Conservation (phyloP, 1,140 invertebrate species). For the Drosophila subpulchrella region DNA sequence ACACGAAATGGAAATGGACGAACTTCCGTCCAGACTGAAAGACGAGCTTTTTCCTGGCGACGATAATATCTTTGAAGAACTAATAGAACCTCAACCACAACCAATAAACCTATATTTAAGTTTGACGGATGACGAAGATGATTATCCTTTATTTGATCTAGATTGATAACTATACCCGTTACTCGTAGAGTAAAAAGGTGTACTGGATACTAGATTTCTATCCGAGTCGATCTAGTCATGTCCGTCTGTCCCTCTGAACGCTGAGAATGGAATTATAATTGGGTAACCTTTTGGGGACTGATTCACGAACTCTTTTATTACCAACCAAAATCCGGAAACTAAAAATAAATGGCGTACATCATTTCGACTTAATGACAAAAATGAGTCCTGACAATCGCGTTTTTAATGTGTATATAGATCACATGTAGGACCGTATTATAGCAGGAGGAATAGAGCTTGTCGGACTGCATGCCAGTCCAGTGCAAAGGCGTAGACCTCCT, state of each 20-base stretch:
- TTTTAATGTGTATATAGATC: slow-evolving; percentile 79
- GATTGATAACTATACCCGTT: too few species aligned
- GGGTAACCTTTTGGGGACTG: slow-evolving; percentile 92
- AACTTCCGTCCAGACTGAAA: too few species aligned
- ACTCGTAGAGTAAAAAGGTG: too few species aligned
- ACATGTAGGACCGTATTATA: slow-evolving; percentile 84
- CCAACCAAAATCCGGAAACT: slow-evolving; percentile 94
- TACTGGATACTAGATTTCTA: too few species aligned
- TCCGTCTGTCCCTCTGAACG: too few species aligned
- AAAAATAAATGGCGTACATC: slow-evolving; percentile 90
- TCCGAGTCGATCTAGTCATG: too few species aligned
- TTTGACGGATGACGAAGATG: not conserved
- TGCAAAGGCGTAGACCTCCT: slow-evolving; percentile 88
- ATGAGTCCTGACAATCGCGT: slow-evolving; percentile 80
- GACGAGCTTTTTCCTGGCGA: too few species aligned
- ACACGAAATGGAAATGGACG: too few species aligned
- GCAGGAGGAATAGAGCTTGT: slow-evolving; percentile 93
- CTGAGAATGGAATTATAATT: slow-evolving; percentile 90
- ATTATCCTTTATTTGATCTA: too few species aligned
- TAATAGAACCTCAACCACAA: too few species aligned
- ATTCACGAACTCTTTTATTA: slow-evolving; percentile 91
- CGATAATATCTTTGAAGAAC: too few species aligned
- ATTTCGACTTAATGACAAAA: slow-evolving; percentile 85
- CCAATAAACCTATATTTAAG: not conserved
- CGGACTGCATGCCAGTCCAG: slow-evolving; percentile 92